Evolutionary conservation across 92 coral and sea anemone species (phyloP).

Genomic region (Paragorgia papillata): DNA sequence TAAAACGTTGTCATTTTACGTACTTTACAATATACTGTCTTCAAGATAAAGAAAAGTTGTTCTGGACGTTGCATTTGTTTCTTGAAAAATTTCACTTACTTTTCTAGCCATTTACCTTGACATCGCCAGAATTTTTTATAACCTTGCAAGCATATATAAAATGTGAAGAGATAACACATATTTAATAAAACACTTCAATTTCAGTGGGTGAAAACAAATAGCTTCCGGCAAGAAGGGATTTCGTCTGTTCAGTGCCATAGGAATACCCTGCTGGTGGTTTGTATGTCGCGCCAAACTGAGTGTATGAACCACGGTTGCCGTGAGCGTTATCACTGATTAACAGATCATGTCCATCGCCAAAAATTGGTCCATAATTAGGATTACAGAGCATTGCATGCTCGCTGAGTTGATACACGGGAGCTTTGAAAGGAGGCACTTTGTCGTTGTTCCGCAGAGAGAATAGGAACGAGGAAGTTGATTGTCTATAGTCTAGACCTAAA

Average conservation of each 20-base stretch:
- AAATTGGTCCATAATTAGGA: constrained; percentile 9
- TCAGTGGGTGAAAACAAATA: background rate
- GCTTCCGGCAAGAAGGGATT: background rate
- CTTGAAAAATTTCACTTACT: too few relatives aligned
- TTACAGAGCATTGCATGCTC: background rate
- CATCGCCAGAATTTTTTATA: too few relatives aligned
- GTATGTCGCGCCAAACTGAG: background rate
- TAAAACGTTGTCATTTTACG: too few relatives aligned
- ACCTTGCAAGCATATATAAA: too few relatives aligned
- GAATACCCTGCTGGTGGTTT: constrained; percentile 16
- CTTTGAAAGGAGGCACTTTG: constrained; percentile 14
- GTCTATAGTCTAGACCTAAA: background rate
- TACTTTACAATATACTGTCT: too few relatives aligned
- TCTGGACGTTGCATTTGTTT: too few relatives aligned
- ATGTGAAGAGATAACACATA: too few relatives aligned
- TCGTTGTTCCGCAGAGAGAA: constrained; percentile 8
- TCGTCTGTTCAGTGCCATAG: background rate
- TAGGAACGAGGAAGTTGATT: background rate
- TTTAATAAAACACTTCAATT: constrained; percentile 12
- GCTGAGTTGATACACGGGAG: background rate
- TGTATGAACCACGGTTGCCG: background rate
- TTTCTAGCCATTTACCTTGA: too few relatives aligned
- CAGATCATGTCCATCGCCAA: constrained; percentile 12
- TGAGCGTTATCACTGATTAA: background rate
- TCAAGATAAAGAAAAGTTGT: too few relatives aligned